Conservation (phyloP, 2,113 vertebrate genomes). For the Notiomystis cincta region DNA sequence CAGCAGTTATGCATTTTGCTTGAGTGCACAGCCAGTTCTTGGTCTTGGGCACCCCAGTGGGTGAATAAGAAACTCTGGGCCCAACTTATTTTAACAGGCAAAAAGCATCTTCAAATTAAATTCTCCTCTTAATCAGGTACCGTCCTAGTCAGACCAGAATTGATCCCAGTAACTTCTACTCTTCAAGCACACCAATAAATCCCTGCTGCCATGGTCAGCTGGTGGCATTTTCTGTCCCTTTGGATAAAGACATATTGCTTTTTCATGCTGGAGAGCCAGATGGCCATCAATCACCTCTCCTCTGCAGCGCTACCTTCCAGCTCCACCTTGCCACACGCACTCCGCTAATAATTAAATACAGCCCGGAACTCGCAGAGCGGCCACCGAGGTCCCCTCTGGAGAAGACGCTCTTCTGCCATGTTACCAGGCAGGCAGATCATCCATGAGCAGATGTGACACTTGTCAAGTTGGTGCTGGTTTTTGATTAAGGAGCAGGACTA, state of each 20-base stretch:
- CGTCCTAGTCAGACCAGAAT: background rate
- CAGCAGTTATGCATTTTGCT: background rate
- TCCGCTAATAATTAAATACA: background rate
- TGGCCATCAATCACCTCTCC: background rate
- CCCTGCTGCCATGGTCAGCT: background rate
- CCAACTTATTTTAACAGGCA: background rate
- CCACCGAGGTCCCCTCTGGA: background rate
- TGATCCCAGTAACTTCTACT: background rate
- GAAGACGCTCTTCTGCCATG: background rate
- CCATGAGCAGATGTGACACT: background rate
- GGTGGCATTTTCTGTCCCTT: background rate
- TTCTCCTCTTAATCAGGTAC: background rate
- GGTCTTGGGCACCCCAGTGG: background rate
- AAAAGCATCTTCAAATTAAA: background rate
- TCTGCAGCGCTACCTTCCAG: rapidly evolving
- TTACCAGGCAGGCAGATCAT: background rate
- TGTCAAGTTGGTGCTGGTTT: background rate
- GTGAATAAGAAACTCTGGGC: background rate
- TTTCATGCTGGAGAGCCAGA: background rate
- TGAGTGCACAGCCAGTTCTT: background rate
- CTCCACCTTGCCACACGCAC: background rate
- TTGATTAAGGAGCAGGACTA: background rate
- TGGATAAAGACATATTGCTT: conserved; percentile 6
- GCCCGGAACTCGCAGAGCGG: background rate
- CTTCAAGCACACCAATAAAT: background rate